Evolutionary conservation across 92 coral and sea anemone species (phyloP).

Genomic region (Montipora capitata): DNA sequence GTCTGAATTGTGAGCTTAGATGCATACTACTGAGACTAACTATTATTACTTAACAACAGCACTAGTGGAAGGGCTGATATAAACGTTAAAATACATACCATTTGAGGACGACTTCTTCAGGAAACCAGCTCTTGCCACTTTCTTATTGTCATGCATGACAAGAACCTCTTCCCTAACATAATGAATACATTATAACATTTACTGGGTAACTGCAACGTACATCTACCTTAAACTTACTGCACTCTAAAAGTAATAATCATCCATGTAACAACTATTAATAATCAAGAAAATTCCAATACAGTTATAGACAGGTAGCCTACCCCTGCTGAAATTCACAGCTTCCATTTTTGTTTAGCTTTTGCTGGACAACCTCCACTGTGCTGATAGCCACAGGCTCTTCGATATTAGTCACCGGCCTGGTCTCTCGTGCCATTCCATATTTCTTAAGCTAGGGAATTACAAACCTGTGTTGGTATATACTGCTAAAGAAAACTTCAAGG

Average conservation of each 20-base stretch:
- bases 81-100: constrained; percentile 11
- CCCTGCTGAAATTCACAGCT: constrained; percentile 33
- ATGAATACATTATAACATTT: background rate
- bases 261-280: constrained; percentile 1
- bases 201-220: background rate
- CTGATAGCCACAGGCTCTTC: constrained; percentile 12
- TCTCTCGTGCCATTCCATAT: constrained; percentile 24
- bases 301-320: constrained; percentile 18
- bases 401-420: background rate
- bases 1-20: background rate
- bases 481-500: constrained; percentile 13
- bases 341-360: background rate
- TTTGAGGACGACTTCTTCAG: constrained; percentile 8
- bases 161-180: constrained; percentile 12
- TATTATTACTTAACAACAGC: constrained; percentile 38
- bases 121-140: constrained; percentile 28
- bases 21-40: constrained; percentile 2
- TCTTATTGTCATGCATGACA: constrained; percentile 13
- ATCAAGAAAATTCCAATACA: constrained; percentile 22
- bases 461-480: background rate
- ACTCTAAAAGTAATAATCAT: constrained; percentile 3
- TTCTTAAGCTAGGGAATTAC: constrained; percentile 26
- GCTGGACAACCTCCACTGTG: background rate
- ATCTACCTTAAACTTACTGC: constrained; percentile 3
- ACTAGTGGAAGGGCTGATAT: constrained; percentile 24